These are phyloP conservation scores for Argentina silus DNA, from an alignment of 2,797 vertebrate species.

Conservation along the genomic window DNA sequence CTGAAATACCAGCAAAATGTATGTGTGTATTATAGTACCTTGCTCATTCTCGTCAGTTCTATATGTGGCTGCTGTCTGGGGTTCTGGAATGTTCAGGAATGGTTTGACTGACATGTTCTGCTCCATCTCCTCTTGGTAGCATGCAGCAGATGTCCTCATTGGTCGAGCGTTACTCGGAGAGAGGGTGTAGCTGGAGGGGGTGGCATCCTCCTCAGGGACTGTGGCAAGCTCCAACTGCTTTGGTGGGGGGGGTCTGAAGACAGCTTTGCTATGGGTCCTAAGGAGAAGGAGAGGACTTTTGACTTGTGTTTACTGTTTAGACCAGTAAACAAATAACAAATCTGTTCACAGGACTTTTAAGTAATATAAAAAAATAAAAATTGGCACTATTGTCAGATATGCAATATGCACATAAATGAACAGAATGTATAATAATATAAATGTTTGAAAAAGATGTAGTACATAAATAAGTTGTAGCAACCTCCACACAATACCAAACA, in stretches of 20 bases:
- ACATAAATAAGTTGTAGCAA: neutral
- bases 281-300: neutral
- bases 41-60: constrained; percentile 25
- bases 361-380: too few relatives aligned
- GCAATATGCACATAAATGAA: neutral
- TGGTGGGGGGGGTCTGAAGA: constrained; percentile 57
- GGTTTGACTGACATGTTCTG: constrained; percentile 25
- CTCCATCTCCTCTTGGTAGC: constrained; percentile 69
- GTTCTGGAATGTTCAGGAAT: constrained; percentile 20
- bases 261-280: constrained; percentile 57
- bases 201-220: constrained; percentile 71
- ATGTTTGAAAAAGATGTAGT: neutral
- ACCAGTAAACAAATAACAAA: neutral
- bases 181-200: neutral
- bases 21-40: neutral
- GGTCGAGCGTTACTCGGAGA: constrained; percentile 61
- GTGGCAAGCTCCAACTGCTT: constrained; percentile 71
- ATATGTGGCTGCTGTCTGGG: constrained; percentile 2
- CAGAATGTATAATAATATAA: neutral
- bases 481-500: constrained; percentile 5
- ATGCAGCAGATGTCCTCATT: constrained; percentile 67
- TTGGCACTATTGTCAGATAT: too few relatives aligned
- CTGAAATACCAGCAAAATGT: neutral
- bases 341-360: neutral
- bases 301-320: neutral